Conservation (phyloP, 2,113 vertebrate genomes). For the Gopherus flavomarginatus region DNA sequence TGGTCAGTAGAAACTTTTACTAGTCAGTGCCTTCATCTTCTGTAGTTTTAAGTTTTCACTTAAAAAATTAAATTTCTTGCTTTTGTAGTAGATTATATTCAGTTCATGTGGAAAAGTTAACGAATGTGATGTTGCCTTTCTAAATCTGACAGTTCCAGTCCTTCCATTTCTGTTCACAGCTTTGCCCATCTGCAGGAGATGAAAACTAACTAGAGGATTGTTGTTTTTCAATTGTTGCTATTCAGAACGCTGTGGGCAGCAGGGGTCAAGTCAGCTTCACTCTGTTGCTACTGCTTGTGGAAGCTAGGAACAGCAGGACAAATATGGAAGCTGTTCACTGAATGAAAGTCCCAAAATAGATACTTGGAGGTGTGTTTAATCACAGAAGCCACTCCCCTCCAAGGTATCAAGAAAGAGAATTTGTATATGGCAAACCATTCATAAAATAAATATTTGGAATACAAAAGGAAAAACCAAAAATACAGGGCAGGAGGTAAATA, state of each 20-base stretch:
- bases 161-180: neutral
- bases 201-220: neutral
- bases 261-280: neutral
- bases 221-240: neutral
- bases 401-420: neutral
- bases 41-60: neutral
- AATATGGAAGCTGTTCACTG: neutral
- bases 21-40: neutral
- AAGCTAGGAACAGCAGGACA: neutral
- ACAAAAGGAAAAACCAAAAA: neutral
- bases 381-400: neutral
- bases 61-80: neutral
- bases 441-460: neutral
- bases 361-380: neutral
- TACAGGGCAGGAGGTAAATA: neutral
- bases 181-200: neutral
- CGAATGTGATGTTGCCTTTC: neutral
- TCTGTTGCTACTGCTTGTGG: neutral
- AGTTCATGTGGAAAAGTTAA: neutral
- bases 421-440: neutral
- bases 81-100: neutral
- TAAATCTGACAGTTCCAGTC: neutral
- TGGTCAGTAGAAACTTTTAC: neutral
- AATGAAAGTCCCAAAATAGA: rapidly evolving
- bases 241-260: neutral